A percentile compares a stretch with the other conserved stretches of the same genome.
Evolutionary conservation across 2,888 invertebrate species (phyloP).

Genomic region (Caenorhabditis becei): DNA sequence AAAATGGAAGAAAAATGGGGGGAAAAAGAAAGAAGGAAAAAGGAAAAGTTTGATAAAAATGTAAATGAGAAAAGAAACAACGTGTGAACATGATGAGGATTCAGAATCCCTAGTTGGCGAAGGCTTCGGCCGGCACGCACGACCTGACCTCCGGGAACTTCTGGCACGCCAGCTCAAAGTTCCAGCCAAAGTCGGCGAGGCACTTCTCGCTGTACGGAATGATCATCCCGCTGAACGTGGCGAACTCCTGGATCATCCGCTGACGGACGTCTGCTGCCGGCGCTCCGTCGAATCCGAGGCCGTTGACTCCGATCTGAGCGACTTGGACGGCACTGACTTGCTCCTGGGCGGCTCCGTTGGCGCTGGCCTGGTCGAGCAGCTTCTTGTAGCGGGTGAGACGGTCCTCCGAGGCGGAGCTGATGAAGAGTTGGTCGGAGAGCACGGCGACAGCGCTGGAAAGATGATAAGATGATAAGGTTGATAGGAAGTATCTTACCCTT

Average conservation of each 20-base stretch:
- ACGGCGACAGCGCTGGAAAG: conserved; percentile 81
- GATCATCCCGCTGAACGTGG: conserved; percentile 74
- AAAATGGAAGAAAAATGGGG: conserved; percentile 1
- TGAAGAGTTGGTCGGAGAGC: conserved; percentile 82
- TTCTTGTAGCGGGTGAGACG: conserved; percentile 71
- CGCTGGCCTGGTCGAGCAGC: conserved; percentile 47
- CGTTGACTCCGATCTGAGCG: conserved; percentile 56
- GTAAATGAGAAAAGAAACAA: conserved; percentile 14
- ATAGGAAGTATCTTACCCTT: conserved; percentile 74
- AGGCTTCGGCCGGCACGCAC: conserved; percentile 51
- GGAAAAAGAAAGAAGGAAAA: conserved; percentile 3
- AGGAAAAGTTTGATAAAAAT: conserved; percentile 2
- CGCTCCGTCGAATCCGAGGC: conserved; percentile 62
- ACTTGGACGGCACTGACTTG: conserved; percentile 40
- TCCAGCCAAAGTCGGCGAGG: conserved; percentile 74
- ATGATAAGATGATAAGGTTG: not conserved
- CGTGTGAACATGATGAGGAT: conserved; percentile 19
- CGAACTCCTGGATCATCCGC: conserved; percentile 74
- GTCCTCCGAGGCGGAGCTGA: conserved; percentile 83
- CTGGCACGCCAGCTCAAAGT: conserved; percentile 68
- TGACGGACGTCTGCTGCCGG: conserved; percentile 51
- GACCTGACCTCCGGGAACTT: conserved; percentile 42
- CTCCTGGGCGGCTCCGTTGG: conserved; percentile 45
- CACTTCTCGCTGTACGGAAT: conserved; percentile 76
- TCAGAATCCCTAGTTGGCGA: conserved; percentile 10